Base-by-base conservation (phyloP, 2,797 vertebrate species). In the Helostoma temminkii region DNA sequence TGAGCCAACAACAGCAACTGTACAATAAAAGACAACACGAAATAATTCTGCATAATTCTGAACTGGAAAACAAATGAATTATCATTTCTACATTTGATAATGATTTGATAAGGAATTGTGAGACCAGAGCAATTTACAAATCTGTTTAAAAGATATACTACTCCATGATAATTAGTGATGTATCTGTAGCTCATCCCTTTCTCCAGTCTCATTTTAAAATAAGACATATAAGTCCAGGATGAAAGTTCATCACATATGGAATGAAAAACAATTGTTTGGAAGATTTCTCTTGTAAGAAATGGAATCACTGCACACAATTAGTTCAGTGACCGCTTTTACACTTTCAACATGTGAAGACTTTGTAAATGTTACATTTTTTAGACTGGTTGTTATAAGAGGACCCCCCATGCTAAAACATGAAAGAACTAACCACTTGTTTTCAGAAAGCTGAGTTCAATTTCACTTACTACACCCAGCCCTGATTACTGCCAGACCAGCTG, bases 351-450 rank as follows among this genome's bases (percentile, higher is more conserved):
- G 28, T 9, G 3, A n/a, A 41, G 25, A 68, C 30, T 58, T 36
- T 34, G 48, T 63, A 30, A 68, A 59, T 77, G 24, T 69, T 52
- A 26, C 52, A 42, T 67, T 16, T 55, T 54, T 53, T 48, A 41
- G 47, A 28, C 41, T 24, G 10, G 3, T 46, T 69, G 57, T 57
- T 61, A 54, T 59, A 21, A 45, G 3, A 9, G 24, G 22, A 58
- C n/a, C n/a, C n/a, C n/a, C n/a, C n/a, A n/a, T n/a, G n/a, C n/a
- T n/a, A n/a, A n/a, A n/a, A n/a, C n/a, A n/a, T n/a, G n/a, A n/a
- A n/a, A n/a, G n/a, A n/a, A n/a, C n/a, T n/a, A n/a, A n/a, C n/a
- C n/a, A n/a, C n/a, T n/a, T n/a, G n/a, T n/a, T n/a, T n/a, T n/a
- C n/a, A n/a, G n/a, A n/a, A n/a, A n/a, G n/a, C n/a, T n/a, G n/a